Conservation (phyloP, 92 coral and sea anemone genomes). For the Montipora capitata region DNA sequence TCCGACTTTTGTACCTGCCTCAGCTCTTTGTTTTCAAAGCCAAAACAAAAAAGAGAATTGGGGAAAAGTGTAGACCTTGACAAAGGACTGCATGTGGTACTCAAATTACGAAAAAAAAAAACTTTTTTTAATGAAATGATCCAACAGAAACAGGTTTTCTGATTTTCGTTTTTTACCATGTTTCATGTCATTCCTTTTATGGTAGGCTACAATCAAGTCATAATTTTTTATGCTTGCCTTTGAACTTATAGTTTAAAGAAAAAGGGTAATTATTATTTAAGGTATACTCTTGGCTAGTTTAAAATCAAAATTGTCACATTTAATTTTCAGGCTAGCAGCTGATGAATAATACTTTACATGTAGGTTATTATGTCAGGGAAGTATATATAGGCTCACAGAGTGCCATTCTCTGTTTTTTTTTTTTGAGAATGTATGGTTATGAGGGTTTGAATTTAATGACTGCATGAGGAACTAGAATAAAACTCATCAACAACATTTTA, state of each 20-base stretch:
- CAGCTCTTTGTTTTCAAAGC: too few relatives aligned
- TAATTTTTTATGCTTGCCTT: slow-evolving; percentile 6
- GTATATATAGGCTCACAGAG: not conserved
- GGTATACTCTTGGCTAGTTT: not conserved
- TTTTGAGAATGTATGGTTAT: too few relatives aligned
- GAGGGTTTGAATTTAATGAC: too few relatives aligned
- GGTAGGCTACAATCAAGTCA: not conserved
- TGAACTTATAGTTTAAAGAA: not conserved
- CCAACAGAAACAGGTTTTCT: slow-evolving; percentile 58
- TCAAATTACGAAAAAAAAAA: not conserved
- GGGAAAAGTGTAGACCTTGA: not conserved
- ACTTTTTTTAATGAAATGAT: slow-evolving; percentile 23
- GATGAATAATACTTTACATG: too few relatives aligned
- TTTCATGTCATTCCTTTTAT: slow-evolving; percentile 20
- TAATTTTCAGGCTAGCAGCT: not conserved
- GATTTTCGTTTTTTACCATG: slow-evolving; percentile 34
- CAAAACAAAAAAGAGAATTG: too few relatives aligned
- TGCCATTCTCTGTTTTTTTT: too few relatives aligned
- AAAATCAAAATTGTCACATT: not conserved
- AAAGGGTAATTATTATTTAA: not conserved
- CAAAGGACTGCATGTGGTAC: not conserved
- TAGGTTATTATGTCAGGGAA: not conserved
- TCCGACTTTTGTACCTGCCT: too few relatives aligned
- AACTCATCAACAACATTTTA: too few relatives aligned
- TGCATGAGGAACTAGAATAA: too few relatives aligned